Evolutionary conservation across 2,888 invertebrate genomes (phyloP), one percentile per base, ranked within the genome.

Genomic region (Pristionchus fissidentatus): DNA sequence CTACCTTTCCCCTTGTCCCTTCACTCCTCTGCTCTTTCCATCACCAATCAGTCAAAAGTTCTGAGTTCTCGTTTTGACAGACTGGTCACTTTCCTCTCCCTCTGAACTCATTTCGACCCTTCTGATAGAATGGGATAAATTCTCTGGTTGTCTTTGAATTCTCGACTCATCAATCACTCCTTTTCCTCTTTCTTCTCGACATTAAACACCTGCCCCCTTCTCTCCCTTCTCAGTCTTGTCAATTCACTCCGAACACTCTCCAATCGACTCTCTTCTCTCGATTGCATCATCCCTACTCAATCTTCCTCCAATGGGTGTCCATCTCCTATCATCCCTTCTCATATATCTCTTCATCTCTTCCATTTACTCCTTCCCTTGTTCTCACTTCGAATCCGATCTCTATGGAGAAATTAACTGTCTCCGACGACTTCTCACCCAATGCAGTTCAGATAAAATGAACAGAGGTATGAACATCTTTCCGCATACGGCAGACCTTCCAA

Each of bases 61-160:
- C n/a, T 49, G 49, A 19, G 49, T 49, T 49, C 19, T 19, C 49
- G 49, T 49, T 49, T 10, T 13, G 49, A 13, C 10, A 13, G 10
- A 10, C 49, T 19, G 60, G 29, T 43, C 70, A 41, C 26, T 19
- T 70, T 70, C n/a, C 41, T 29, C 35, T 10, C n/a, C 22, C 41
- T 35, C n/a, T 5, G 29, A 13, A n/a, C 66, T 38, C 66, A 22
- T 35, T 43, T n/a, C n/a, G n/a, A n/a, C 43, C 26, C 41, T n/a
- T 70, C 41, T 70, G 70, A 70, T 70, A 70, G 70, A 70, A 70
- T 70, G 38, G 70, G 70, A 70, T 70, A 70, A 70, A 70, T 15
- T 41, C 15, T 22, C 55, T 35, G 7, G 7, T n/a, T 13, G 7
- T 29, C n/a, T 62, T 38, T 41, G 66, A 32, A 66, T 66, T 26